A percentile compares a stretch with the other conserved stretches of the same genome.
Conservation (phyloP, 2,888 invertebrate genomes). For the Blera fallax region DNA sequence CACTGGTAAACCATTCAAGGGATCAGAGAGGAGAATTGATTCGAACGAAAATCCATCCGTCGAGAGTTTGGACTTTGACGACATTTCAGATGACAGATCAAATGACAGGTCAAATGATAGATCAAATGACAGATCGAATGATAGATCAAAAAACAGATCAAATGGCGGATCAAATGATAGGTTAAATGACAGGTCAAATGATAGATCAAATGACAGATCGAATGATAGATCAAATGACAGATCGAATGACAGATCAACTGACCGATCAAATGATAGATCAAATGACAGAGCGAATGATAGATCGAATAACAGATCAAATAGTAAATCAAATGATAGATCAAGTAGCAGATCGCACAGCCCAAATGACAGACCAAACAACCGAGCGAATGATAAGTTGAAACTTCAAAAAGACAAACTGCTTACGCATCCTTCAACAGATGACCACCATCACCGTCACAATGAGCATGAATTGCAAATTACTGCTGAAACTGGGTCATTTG, state of each 20-base stretch:
- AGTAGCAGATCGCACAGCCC: constrained; percentile 74
- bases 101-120: constrained; percentile 13
- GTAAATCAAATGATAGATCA: constrained; percentile 59
- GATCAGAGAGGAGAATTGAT: constrained; percentile 78
- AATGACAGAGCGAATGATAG: neutral
- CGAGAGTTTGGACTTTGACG: constrained; percentile 80
- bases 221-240: constrained; percentile 74
- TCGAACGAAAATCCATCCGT: constrained; percentile 79
- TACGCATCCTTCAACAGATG: constrained; percentile 78
- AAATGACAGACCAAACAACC: too few species aligned
- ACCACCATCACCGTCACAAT: constrained; percentile 14
- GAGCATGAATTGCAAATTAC: constrained; percentile 86
- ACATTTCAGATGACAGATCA: constrained; percentile 77
- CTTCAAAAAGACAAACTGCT: constrained; percentile 12
- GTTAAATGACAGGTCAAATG: constrained; percentile 8
- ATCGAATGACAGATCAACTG: constrained; percentile 67
- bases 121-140: constrained; percentile 12
- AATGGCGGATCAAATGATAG: constrained; percentile 75
- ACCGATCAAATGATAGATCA: constrained; percentile 14
- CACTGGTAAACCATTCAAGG: constrained; percentile 49
- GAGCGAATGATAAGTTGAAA: constrained; percentile 33
- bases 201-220: constrained; percentile 2
- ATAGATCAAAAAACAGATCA: constrained; percentile 60
- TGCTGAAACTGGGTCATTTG: constrained; percentile 90
- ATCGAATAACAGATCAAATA: neutral